Evolutionary conservation across 2,888 invertebrate species (phyloP), one percentile per base, ranked within the genome.

Genomic region (Prosapia bicincta): DNA sequence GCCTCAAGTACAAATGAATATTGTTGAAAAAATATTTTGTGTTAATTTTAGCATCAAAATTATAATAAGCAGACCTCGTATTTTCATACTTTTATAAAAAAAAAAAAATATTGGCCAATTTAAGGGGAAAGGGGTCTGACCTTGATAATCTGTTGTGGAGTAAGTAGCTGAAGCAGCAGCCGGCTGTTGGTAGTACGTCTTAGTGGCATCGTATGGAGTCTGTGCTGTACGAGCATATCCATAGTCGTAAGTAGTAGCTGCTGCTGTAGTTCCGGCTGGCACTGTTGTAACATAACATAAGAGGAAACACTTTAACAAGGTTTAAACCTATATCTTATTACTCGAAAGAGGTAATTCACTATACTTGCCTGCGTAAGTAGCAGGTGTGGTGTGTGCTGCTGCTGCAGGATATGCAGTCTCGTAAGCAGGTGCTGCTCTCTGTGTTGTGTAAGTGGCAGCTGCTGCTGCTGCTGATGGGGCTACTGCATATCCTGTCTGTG

Each of bases 401-500:
- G 92, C 91, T 78, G 91, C 93, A 76, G 94, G 94, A 82, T 93
- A 93, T 68, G 95, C 93, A 80, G 93, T 92, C 84, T 94, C 93
- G 88, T 94, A 93, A 76, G 93, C 93, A 72, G 93, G 90, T 38
- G 93, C 90, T 78, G 92, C 90, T 79, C 93, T 89, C 83, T 95
- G 95, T 67, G 95, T 93, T 78, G 93, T 92, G 85, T 95, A 95
- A 71, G 94, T 92, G 66, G 94, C 92, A 26, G 93, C 92, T 79
- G 82, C 82, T 7, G 81, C 81, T 24, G 84, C 81, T n/a, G 82
- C 80, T 7, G 93, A 91, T 66, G 92, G 91, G 76, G 93, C 92
- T 86, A 93, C 93, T 80, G 93, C 94, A 87, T 94, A 95, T 80
- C 94, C 93, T 72, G 94, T 90, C 84, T 94, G 94, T 26, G 93